Evolutionary conservation across 2,113 vertebrate species (phyloP).

Genomic region (Actenoides hombroni): DNA sequence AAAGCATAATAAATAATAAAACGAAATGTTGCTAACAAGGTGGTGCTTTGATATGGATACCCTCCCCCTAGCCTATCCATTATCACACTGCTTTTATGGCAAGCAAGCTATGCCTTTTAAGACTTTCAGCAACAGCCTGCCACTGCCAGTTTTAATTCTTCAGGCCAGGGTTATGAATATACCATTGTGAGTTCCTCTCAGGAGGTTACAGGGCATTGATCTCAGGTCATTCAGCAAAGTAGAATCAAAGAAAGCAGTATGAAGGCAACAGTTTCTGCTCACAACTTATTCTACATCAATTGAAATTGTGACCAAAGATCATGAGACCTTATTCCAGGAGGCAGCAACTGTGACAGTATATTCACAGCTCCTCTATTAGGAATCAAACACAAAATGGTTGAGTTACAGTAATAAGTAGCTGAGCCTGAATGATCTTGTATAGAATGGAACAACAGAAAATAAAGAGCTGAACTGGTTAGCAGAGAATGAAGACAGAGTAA

Average conservation of each 20-base stretch:
- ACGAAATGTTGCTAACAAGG: not conserved
- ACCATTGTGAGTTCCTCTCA: not conserved
- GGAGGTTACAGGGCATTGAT: not conserved
- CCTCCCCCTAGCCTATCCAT: not conserved
- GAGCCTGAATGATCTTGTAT: not conserved
- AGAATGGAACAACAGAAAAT: not conserved
- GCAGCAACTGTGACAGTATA: not conserved
- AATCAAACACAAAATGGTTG: not conserved
- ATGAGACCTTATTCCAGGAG: not conserved
- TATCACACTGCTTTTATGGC: not conserved
- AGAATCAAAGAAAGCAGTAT: not conserved
- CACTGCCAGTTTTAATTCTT: not conserved
- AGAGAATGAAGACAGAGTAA: not conserved
- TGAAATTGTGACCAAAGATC: not conserved
- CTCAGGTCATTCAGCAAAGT: not conserved
- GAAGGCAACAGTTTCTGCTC: not conserved
- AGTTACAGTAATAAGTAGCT: not conserved
- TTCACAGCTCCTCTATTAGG: not conserved
- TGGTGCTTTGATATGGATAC: not conserved
- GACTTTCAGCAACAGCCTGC: not conserved
- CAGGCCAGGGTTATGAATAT: not conserved
- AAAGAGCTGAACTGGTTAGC: not conserved
- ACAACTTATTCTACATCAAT: not conserved
- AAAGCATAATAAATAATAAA: not conserved
- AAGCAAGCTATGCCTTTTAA: not conserved